Base-by-base conservation (phyloP, 1,140 invertebrate species). In the Drosophila parabipectinata region DNA sequence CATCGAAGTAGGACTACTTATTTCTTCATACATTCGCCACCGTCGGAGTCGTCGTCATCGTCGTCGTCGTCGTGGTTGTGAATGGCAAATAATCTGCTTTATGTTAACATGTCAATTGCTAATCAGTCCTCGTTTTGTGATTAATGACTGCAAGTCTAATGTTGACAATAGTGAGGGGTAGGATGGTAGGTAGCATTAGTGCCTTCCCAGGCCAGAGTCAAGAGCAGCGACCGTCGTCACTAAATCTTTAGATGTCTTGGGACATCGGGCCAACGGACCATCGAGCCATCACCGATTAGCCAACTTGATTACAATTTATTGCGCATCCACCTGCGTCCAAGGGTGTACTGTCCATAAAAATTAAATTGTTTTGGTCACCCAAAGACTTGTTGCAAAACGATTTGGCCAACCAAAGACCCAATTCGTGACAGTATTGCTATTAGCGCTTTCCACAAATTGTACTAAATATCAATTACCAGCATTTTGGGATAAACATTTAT, bases 21-120 rank as follows among this genome's bases (percentile, higher is more conserved):
- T 48, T 28, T 48, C 8, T 15, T 21, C 21, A 21, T 24, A 28
- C 1, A 26, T n/a, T 52, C 21, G 51, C n/a, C 5, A 28, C 5
- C 1, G 5, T 1, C 0, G 26, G 0, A 6, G 7, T 6, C 6
- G 26, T 28, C 0, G 5, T 7, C 5, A 6, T 28, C 30, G 10
- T 15, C 6, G 1, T 28, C 6, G 5, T 7, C 5, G 6, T 28
- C 30, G 10, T n/a, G n/a, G n/a, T 15, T 3, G 14, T 10, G 51
- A 47, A 14, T 21, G 21, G 44, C 24, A 50, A 34, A 64, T 58
- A 69, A 58, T 72, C 66, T 47, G 14, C 26, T 50, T 69, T 72
- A 68, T 72, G 66, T 32, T 32, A 56, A 71, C 55, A 72, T 67
- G 62, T 67, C 63, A 67, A 67, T 64, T 41, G 63, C 63, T 67